Evolutionary conservation across 2,113 vertebrate species (phyloP).

Genomic region (Tachuris rubrigastra): DNA sequence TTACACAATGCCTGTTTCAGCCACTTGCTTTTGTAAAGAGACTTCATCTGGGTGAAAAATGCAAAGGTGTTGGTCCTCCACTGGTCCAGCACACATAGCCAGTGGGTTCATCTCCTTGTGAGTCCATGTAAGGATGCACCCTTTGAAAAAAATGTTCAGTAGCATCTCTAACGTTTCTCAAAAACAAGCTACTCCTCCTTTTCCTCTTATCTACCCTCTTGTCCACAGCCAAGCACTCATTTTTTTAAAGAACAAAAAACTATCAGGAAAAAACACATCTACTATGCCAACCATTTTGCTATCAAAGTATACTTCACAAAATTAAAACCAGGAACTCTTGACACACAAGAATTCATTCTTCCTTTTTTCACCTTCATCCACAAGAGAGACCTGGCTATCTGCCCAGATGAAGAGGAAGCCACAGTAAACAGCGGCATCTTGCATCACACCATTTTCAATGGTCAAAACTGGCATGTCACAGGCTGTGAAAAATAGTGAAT

Average conservation of each 20-base stretch:
- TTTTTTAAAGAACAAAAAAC: not conserved
- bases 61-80: not conserved
- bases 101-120: not conserved
- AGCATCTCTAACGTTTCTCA: not conserved
- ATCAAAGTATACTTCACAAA: not conserved
- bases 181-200: not conserved
- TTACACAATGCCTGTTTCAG: not conserved
- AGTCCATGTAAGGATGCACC: not conserved
- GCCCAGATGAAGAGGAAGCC: not conserved
- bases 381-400: not conserved
- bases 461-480: not conserved
- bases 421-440: not conserved
- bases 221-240: not conserved
- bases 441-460: not conserved
- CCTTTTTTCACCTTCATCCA: not conserved
- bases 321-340: not conserved
- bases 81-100: fast-evolving
- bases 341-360: not conserved
- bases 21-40: not conserved
- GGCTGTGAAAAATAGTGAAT: not conserved
- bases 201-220: not conserved
- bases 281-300: not conserved
- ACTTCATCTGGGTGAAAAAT: not conserved
- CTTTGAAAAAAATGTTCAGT: not conserved
- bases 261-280: not conserved